Evolutionary conservation across 1,140 invertebrate species (phyloP).

Genomic region (Hyphantria cunea): DNA sequence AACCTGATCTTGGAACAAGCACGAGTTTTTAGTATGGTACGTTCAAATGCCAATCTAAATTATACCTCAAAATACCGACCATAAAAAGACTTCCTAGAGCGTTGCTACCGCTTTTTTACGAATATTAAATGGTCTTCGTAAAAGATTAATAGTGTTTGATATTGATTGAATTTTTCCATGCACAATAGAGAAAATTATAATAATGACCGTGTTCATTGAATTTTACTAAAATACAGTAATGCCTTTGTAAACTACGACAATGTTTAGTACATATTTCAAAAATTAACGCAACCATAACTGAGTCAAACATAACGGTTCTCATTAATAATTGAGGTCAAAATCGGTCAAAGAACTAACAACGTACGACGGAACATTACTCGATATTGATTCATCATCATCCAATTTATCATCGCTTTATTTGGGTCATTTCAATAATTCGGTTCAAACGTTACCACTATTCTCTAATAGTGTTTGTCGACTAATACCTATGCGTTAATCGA

Average conservation of each 20-base stretch:
- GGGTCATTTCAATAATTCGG: constrained; percentile 9
- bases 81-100: constrained; percentile 73
- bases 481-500: background rate
- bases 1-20: constrained; percentile 64
- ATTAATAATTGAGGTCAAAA: constrained; percentile 76
- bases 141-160: too few species aligned
- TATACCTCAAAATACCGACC: constrained; percentile 74
- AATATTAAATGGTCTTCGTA: background rate
- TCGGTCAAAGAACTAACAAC: constrained; percentile 57
- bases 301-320: constrained; percentile 70
- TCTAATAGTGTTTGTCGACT: background rate
- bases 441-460: background rate
- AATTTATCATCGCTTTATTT: constrained; percentile 32
- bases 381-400: constrained; percentile 63
- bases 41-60: constrained; percentile 62
- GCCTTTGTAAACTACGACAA: too few species aligned
- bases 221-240: too few species aligned
- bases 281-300: constrained; percentile 72
- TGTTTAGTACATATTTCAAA: constrained; percentile 60
- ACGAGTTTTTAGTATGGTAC: constrained; percentile 38
- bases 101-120: constrained; percentile 21
- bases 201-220: too few species aligned
- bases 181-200: too few species aligned
- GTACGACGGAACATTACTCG: constrained; percentile 50
- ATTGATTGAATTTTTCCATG: too few species aligned